Base-by-base conservation (phyloP, 2,888 invertebrate genomes). In the Timema cristinae region DNA sequence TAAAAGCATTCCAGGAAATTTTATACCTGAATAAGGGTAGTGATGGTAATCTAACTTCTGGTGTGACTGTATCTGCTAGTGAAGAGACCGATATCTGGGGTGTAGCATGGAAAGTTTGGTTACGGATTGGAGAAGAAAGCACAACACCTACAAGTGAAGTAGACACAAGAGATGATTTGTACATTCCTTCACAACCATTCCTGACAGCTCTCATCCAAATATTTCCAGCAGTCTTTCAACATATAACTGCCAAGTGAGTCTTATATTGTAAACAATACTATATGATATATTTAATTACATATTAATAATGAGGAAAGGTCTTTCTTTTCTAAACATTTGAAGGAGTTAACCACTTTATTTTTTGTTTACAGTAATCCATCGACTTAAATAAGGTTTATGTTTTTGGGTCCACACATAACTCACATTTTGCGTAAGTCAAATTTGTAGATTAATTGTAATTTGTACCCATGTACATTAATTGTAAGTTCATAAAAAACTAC, bases 1-100 rank as follows among this genome's bases (percentile, higher is more conserved):
- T 99, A 8, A 97, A 98, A 83, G 96, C 97, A 13, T 94, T 98
- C 83, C 98, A 98, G 85, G 98, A 98, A 82, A 94, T 98, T 77
- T 87, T 98, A 77, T 90, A 91, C 78, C 79, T 85, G 66, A 89
- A 87, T 78, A 89, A 89, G 79, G 85, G 83, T 76, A 79, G 79
- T 66, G 82, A 86, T 72, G 77, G 32, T 32, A 32, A 32, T 32
- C 32, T 32, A 32, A 63, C 32, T 16, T 10, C 63, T 16, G 47
- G 47, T 47, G 77, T 77, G 15, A 77, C 78, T 11, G 81, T 79
- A 59, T 79, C 82, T 5, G 67, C 76, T 74, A 70, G 79, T 79
- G 81, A 85, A 78, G 86, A 86, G 77, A 83, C 86, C 79, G 85
- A 90, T 76, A 85, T 93, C 78, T 94, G 94, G 94, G 85, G 85